Conservation (phyloP, 2,888 invertebrate genomes). For the Pachydiplax longipennis region DNA sequence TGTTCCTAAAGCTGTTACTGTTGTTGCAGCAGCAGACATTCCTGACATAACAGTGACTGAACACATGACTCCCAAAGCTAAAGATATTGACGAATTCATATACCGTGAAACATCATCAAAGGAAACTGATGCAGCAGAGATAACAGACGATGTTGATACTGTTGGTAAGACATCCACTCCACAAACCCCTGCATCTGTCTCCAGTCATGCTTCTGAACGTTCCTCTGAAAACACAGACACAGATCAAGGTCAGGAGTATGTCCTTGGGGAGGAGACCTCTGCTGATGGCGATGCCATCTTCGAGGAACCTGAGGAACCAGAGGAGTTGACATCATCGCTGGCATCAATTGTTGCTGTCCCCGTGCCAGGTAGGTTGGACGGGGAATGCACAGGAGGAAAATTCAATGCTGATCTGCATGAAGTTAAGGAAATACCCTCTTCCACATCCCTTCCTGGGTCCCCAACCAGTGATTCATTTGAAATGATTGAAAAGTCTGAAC, state of each 20-base stretch:
- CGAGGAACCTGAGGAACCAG: constrained; percentile 59
- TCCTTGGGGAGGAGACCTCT: constrained; percentile 64
- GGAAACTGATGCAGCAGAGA: not conserved
- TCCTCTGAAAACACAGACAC: constrained; percentile 65
- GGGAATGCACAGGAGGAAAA: constrained; percentile 38
- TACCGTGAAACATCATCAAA: constrained; percentile 53
- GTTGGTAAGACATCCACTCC: constrained; percentile 57
- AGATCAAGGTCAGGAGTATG: constrained; percentile 70
- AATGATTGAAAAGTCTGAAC: constrained; percentile 83
- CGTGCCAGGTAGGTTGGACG: constrained; percentile 42
- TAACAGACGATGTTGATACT: constrained; percentile 17
- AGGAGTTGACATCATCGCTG: constrained; percentile 40
- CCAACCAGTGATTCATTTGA: constrained; percentile 72
- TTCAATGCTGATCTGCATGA: constrained; percentile 21
- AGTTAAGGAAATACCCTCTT: constrained; percentile 40
- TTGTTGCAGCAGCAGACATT: constrained; percentile 55
- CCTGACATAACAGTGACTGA: constrained; percentile 71
- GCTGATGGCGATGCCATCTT: constrained; percentile 66
- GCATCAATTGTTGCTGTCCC: constrained; percentile 41
- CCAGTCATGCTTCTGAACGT: constrained; percentile 64
- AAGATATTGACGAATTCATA: constrained; percentile 61
- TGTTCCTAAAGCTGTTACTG: constrained; percentile 6
- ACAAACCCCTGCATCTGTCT: constrained; percentile 65
- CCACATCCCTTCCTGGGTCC: constrained; percentile 49
- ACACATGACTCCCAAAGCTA: constrained; percentile 64